Conservation (phyloP, 53 echinoderm and acorn worm genomes). For the Temnopleurus reevesii region DNA sequence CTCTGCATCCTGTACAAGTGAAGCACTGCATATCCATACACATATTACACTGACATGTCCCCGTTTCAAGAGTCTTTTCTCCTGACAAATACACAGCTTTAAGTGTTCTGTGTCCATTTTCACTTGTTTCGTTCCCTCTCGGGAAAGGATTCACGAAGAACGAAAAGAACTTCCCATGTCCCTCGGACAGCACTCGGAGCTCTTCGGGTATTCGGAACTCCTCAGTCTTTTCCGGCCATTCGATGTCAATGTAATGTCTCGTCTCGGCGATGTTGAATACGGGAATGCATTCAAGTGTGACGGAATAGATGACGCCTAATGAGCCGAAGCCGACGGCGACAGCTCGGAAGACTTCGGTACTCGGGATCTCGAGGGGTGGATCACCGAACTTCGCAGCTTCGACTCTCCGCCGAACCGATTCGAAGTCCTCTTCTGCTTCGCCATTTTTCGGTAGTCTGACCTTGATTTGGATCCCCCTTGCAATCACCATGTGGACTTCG, state of each 20-base stretch:
- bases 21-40: conserved; percentile 93
- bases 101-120: conserved; percentile 70
- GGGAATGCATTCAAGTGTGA: conserved; percentile 85
- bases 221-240: conserved; percentile 74
- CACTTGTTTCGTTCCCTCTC: conserved; percentile 59
- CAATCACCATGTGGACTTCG: conserved; percentile 83
- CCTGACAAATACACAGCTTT: conserved; percentile 88
- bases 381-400: conserved; percentile 82
- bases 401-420: conserved; percentile 70
- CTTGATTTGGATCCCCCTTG: conserved; percentile 82
- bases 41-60: conserved; percentile 90
- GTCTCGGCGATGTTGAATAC: conserved; percentile 93
- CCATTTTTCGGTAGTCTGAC: conserved; percentile 72
- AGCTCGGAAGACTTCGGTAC: conserved; percentile 88
- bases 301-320: conserved; percentile 88
- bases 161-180: conserved; percentile 94
- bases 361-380: conserved; percentile 72
- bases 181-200: conserved; percentile 70
- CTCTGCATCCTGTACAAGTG: conserved; percentile 87
- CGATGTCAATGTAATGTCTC: conserved; percentile 80
- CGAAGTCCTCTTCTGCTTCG: conserved; percentile 86
- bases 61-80: conserved; percentile 80
- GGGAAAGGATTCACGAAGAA: conserved; percentile 94
- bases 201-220: conserved; percentile 70
- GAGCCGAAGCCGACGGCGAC: conserved; percentile 95